phyloP scores from a whole-genome alignment of 2,797 vertebrate species.

The Toxotes lorentzi region DNA sequence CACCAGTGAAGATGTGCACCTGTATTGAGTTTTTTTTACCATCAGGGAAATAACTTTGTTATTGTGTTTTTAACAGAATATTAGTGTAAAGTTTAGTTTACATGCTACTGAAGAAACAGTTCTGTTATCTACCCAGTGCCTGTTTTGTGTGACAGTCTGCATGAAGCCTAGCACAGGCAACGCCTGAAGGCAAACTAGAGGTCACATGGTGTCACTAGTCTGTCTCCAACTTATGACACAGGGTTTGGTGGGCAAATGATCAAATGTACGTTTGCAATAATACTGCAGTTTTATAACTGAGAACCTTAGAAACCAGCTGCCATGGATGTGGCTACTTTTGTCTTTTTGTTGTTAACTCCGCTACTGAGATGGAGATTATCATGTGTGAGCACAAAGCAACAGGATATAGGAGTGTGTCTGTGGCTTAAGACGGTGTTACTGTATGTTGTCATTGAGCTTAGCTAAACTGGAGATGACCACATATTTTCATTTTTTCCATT shows the following conservation, averaged over 20 bases:
- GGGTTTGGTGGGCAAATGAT: constrained; percentile 21
- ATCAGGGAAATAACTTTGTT: background rate
- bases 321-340: background rate
- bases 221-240: constrained; percentile 6
- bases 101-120: background rate
- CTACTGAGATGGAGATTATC: background rate
- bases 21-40: background rate
- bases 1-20: background rate
- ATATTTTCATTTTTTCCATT: constrained; percentile 9
- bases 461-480: constrained; percentile 37
- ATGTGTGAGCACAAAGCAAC: background rate
- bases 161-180: constrained; percentile 46
- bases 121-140: background rate
- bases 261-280: background rate
- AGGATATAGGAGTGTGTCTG: background rate
- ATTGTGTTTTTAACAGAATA: background rate
- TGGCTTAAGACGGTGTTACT: background rate
- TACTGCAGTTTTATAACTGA: background rate
- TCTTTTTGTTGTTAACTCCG: background rate
- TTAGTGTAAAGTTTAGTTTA: background rate
- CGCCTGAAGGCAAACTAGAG: constrained; percentile 68
- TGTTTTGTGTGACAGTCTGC: constrained; percentile 38
- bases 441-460: constrained; percentile 40
- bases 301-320: background rate
- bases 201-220: constrained; percentile 43